Evolutionary conservation across 2,113 vertebrate genomes (phyloP), one percentile per base, ranked within the genome.

Genomic region (Siphamia tubifer): DNA sequence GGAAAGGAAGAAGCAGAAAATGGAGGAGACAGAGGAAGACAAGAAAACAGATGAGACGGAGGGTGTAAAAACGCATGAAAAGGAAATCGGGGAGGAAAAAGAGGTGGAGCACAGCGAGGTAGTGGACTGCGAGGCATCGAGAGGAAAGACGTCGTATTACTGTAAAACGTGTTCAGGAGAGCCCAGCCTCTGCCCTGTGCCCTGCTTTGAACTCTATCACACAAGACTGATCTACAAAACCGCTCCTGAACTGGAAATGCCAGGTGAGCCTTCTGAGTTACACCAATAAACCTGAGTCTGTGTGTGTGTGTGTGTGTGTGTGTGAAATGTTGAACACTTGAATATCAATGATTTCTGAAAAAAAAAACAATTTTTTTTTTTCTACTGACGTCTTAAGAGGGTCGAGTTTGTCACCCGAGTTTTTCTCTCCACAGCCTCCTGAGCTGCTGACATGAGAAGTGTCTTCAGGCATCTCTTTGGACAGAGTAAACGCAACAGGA

Each of bases 171-270:
- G 89, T 65, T 54, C 73, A 28, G 87, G 83, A 30, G 75, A 86
- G 49, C 89, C 89, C 44, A 70, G 62, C 54, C 87, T 90, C 52
- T 90, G 89, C 56, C 79, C 89, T 13, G 89, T 83, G 6, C 89
- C 87, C 15, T 90, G 89, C 51, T 90, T 90, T 43, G 89, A 90
- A 74, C 73, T 89, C 40, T 90, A 86, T 64, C 89, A 90, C 80
- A 90, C 89, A 53, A 67, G 45, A 48, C 78, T 84, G 11, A 71
- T 82, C 85, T 90, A 89, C 79, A 82, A 61, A 70, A 28, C 63
- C 0, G 12, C 43, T 45, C 51, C 49, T 1, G 63, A 82, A 28
- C 81, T 78, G 52, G 79, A 84, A 57, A 23, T 44, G 7, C 30
- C 49, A 77, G 85, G 85, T 84, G 60, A 84, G 77, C 45, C 21